Evolutionary conservation across 2,797 vertebrate genomes (phyloP).

Genomic region (Sylvia borin): DNA sequence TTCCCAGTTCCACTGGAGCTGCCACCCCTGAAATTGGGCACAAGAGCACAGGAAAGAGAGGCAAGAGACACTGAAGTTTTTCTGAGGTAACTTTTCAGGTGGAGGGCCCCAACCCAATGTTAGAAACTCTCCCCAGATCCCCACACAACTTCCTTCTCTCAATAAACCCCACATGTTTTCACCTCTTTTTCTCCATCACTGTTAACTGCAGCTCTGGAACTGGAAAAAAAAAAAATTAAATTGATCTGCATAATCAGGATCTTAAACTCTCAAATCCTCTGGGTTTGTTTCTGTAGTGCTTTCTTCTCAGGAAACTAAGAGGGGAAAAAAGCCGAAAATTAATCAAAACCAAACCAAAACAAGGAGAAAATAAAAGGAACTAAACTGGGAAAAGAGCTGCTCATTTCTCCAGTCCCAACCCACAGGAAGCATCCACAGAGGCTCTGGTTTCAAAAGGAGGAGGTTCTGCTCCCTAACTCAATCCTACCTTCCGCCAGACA

Average conservation of each 20-base stretch:
- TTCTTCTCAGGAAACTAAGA: background rate
- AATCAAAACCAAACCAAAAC: too few species aligned
- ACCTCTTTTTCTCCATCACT: background rate
- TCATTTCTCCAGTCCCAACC: background rate
- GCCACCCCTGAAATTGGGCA: background rate
- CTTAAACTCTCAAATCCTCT: background rate
- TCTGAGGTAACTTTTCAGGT: background rate
- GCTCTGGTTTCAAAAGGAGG: slow-evolving; percentile 34
- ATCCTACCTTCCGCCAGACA: background rate
- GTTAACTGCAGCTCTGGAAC: background rate
- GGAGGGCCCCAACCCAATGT: background rate
- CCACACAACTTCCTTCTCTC: background rate
- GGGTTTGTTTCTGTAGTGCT: background rate
- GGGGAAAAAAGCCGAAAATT: fast-evolving
- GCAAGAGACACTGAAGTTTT: background rate
- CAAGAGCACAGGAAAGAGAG: background rate
- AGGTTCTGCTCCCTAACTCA: background rate
- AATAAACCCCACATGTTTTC: fast-evolving
- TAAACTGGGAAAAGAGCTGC: background rate
- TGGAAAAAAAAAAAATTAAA: background rate
- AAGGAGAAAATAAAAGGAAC: background rate
- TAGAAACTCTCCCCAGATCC: background rate
- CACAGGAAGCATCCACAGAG: background rate
- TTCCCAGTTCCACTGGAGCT: background rate
- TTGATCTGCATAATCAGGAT: background rate